Conservation (phyloP, 2,113 vertebrate genomes). For the Carassius carassius region DNA sequence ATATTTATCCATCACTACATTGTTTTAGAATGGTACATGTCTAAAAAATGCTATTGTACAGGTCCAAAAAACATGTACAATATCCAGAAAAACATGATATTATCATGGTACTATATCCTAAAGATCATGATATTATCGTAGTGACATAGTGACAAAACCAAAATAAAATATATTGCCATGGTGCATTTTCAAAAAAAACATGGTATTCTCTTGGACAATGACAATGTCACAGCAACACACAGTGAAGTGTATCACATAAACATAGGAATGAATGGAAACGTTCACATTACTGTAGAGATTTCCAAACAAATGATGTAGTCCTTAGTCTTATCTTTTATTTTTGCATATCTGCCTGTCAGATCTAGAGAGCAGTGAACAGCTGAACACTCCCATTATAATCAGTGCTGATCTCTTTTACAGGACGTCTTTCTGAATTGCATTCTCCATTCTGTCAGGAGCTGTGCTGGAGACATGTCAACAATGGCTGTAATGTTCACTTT, state of each 20-base stretch:
- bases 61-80: background rate
- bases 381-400: background rate
- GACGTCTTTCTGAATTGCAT: background rate
- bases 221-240: background rate
- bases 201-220: background rate
- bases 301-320: constrained; percentile 11
- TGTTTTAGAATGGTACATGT: background rate
- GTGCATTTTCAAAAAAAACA: background rate
- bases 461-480: constrained; percentile 36
- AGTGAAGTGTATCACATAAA: background rate
- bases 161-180: background rate
- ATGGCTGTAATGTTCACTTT: constrained; percentile 27
- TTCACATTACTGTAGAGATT: background rate
- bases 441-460: background rate
- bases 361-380: background rate
- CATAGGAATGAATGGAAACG: background rate
- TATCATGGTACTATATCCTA: background rate
- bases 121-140: background rate
- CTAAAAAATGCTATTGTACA: background rate
- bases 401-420: background rate
- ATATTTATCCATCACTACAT: background rate
- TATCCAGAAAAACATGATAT: background rate
- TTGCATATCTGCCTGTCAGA: background rate
- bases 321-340: background rate
- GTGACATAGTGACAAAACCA: background rate